These are phyloP conservation scores for Leucoraja ocellata DNA, from an alignment of 2,797 vertebrate genomes.

Conservation along the genomic window DNA sequence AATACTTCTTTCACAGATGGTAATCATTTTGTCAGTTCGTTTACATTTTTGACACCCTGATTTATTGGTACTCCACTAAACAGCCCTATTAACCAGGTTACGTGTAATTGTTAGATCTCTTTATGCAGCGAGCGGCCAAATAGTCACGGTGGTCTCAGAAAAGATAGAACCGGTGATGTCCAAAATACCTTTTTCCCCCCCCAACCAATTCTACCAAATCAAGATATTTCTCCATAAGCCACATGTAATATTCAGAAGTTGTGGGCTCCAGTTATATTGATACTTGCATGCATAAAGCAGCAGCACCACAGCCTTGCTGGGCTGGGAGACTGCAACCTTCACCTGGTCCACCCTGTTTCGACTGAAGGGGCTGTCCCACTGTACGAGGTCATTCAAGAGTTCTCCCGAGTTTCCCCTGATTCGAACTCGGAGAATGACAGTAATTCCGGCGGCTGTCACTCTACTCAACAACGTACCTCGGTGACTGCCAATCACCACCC, in stretches of 20 bases:
- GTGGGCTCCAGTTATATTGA: background rate
- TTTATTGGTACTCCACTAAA: constrained; percentile 43
- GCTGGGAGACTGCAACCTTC: no score
- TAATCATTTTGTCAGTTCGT: constrained; percentile 39
- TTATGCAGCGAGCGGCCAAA: constrained; percentile 25
- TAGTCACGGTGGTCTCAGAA: constrained; percentile 18
- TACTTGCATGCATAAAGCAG: background rate
- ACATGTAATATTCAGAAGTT: background rate
- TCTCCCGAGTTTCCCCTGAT: no score
- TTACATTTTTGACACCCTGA: constrained; percentile 42
- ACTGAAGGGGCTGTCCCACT: no score
- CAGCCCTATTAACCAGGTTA: constrained; percentile 40
- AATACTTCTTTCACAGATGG: constrained; percentile 44
- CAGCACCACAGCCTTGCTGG: background rate
- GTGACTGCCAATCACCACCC: no score
- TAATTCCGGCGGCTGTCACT: no score
- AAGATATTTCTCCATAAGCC: background rate
- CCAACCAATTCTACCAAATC: background rate
- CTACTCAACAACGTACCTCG: no score
- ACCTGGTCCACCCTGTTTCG: no score
- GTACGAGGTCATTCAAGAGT: no score
- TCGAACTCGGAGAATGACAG: no score
- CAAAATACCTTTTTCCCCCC: constrained; percentile 7
- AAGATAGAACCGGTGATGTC: constrained; percentile 4
- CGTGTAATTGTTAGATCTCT: constrained; percentile 40